These are phyloP conservation scores for Podiceps cristatus DNA, from an alignment of 2,113 vertebrate genomes.

Conservation along the genomic window DNA sequence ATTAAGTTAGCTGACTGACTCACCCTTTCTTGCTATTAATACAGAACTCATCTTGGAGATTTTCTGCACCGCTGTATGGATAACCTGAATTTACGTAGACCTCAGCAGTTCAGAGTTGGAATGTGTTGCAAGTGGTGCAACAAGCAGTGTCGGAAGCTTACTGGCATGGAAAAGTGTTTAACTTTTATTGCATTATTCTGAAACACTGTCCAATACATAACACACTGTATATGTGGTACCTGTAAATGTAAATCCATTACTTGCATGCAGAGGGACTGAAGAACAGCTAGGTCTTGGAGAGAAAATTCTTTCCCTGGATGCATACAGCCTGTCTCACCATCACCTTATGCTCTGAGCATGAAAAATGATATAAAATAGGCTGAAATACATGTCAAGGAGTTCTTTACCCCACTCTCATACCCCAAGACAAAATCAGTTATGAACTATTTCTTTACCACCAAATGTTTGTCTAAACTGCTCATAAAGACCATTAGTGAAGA, in stretches of 20 bases:
- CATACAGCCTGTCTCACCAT: background rate
- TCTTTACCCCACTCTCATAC: background rate
- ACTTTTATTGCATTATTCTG: slow-evolving; percentile 63
- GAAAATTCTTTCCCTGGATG: slow-evolving; percentile 9
- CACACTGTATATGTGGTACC: slow-evolving; percentile 2
- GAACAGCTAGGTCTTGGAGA: slow-evolving; percentile 24
- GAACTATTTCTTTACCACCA: background rate
- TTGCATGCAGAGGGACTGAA: slow-evolving; percentile 17
- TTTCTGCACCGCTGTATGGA: slow-evolving; percentile 71
- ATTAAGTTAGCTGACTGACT: slow-evolving; percentile 72
- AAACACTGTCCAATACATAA: slow-evolving; percentile 53
- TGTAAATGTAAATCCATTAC: slow-evolving; percentile 65
- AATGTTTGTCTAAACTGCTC: background rate
- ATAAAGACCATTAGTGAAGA: background rate
- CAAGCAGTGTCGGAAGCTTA: slow-evolving; percentile 62
- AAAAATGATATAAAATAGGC: background rate
- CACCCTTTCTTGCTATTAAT: slow-evolving; percentile 73
- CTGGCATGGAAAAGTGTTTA: slow-evolving; percentile 54
- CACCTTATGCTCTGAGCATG: background rate
- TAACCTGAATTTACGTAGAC: slow-evolving; percentile 74
- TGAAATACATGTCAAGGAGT: background rate
- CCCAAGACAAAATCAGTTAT: background rate
- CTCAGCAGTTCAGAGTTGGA: slow-evolving; percentile 72
- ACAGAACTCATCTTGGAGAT: slow-evolving; percentile 73
- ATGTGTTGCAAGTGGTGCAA: slow-evolving; percentile 47